These are phyloP conservation scores for Phyllotis vaccarum DNA, from an alignment of 2,797 vertebrate genomes.

Conservation along the genomic window DNA sequence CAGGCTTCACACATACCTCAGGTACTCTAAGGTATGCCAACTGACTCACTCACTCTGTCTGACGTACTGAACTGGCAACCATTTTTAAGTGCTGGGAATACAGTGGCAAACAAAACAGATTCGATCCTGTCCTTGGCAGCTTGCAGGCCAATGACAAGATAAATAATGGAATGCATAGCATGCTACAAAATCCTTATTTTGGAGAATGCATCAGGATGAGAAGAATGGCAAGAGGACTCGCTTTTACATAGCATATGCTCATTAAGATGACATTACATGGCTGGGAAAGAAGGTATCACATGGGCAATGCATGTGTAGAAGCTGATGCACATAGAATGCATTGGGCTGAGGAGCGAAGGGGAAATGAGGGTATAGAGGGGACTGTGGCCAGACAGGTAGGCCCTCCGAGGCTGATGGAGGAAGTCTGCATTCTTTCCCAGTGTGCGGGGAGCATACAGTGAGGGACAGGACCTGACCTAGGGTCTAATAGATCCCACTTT, in stretches of 20 bases:
- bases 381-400: not conserved
- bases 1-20: conserved; percentile 1
- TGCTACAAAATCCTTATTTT: not conserved
- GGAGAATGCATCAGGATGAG: not conserved
- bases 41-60: conserved; percentile 22
- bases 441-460: not conserved
- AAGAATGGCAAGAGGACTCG: not conserved
- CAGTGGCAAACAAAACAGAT: not conserved
- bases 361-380: not conserved
- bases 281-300: not conserved
- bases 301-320: not conserved
- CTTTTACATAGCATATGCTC: not conserved
- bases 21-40: not conserved
- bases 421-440: not conserved
- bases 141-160: not conserved
- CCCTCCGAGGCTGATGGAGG: not conserved
- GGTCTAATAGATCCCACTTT: not conserved
- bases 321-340: no score
- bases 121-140: not conserved
- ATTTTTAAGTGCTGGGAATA: conserved; percentile 20
- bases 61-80: conserved; percentile 39
- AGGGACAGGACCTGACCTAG: not conserved
- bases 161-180: not conserved
- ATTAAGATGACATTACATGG: not conserved
- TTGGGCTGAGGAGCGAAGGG: no score